Percentiles rank a stretch among this genome's conserved stretches.
phyloP scores from a whole-genome alignment of 2,888 invertebrate genomes.

The Dasysyrphus albostriatus region DNA sequence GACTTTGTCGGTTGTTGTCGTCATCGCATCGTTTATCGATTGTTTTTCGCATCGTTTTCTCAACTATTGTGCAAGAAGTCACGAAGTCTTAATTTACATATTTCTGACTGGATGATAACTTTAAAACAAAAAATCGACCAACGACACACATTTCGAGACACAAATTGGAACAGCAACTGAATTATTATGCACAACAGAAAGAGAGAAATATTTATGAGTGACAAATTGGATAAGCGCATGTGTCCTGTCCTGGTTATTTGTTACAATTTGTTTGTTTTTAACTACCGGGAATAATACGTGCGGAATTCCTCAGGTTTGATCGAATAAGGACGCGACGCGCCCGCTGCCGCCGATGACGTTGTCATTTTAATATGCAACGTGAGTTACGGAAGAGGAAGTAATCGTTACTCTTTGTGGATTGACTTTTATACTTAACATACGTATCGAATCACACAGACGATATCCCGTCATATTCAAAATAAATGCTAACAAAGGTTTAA shows the following conservation, averaged over 20 bases:
- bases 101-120: constrained; percentile 54
- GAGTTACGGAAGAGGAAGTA: constrained; percentile 31
- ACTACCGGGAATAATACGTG: constrained; percentile 10
- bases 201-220: constrained; percentile 60
- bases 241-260: constrained; percentile 27
- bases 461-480: not conserved
- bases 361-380: constrained; percentile 16
- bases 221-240: constrained; percentile 61
- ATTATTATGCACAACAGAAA: constrained; percentile 65
- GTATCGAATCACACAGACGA: not conserved
- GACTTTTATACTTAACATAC: not conserved
- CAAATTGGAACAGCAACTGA: constrained; percentile 66
- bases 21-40: constrained; percentile 61
- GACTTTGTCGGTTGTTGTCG: constrained; percentile 40
- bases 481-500: constrained; percentile 10
- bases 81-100: constrained; percentile 74
- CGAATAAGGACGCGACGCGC: constrained; percentile 3
- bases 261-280: constrained; percentile 16
- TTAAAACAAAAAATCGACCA: constrained; percentile 11
- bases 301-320: constrained; percentile 23
- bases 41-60: constrained; percentile 42
- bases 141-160: constrained; percentile 36
- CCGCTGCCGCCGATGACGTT: too few relatives aligned
- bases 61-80: constrained; percentile 67
- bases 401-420: constrained; percentile 13